A percentile compares a stretch with the other conserved stretches of the same genome.
Conservation (phyloP, 2,888 invertebrate genomes). For the Listrodromus nycthemerus region DNA sequence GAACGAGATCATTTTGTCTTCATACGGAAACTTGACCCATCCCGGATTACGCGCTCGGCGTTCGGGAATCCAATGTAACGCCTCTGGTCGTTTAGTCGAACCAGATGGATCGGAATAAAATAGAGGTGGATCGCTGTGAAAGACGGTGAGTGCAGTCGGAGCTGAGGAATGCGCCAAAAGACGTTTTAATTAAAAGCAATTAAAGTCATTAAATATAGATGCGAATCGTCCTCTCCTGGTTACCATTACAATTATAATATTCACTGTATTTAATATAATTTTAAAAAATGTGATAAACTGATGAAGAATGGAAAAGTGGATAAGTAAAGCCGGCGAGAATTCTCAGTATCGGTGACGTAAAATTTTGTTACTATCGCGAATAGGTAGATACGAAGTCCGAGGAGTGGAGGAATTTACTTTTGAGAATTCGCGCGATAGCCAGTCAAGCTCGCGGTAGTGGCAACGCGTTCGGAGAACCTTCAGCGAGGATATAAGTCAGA, state of each 20-base stretch:
- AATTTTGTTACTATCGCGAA: background rate
- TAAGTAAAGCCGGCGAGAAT: background rate
- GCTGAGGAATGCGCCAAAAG: slow-evolving; percentile 53
- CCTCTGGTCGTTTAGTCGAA: slow-evolving; percentile 53
- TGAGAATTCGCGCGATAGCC: slow-evolving; percentile 55
- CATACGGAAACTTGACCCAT: slow-evolving; percentile 68
- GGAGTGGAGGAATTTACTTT: slow-evolving; percentile 56
- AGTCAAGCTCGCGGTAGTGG: slow-evolving; percentile 10
- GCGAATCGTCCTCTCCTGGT: too few species aligned
- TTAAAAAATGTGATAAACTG: too few species aligned
- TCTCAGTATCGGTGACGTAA: background rate
- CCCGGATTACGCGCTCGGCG: slow-evolving; percentile 59
- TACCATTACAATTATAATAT: too few species aligned
- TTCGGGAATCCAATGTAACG: slow-evolving; percentile 56
- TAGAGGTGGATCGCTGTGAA: slow-evolving; percentile 35
- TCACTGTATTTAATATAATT: too few species aligned
- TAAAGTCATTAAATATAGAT: background rate
- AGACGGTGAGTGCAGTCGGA: slow-evolving; percentile 37
- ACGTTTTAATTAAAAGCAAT: slow-evolving; percentile 27
- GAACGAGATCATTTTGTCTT: slow-evolving; percentile 64
- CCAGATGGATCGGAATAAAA: slow-evolving; percentile 42
- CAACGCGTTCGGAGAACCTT: slow-evolving; percentile 32
- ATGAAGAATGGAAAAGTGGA: too few species aligned
- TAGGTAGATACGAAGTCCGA: slow-evolving; percentile 22
- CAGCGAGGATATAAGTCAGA: slow-evolving; percentile 38